phyloP scores from a whole-genome alignment of 2,888 invertebrate genomes.

The Molorchus minor region DNA sequence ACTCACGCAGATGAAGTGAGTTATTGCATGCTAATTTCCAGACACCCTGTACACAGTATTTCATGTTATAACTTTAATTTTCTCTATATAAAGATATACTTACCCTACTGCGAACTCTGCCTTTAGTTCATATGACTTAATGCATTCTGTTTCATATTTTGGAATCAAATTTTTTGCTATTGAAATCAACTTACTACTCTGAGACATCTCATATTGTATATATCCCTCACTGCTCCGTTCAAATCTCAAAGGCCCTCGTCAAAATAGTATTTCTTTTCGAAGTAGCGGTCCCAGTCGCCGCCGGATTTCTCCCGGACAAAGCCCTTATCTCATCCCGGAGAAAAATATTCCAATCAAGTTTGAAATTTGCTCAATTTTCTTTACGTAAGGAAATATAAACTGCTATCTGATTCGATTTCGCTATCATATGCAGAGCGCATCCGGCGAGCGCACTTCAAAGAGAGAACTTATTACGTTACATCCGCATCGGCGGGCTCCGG shows the following conservation, averaged over 20 bases:
- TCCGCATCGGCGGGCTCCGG: slow-evolving; percentile 48
- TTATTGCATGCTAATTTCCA: no score
- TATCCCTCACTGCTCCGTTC: no score
- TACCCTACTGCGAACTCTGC: no score
- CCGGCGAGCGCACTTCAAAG: slow-evolving; percentile 50
- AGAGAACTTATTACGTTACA: slow-evolving; percentile 50
- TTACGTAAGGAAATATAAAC: slow-evolving; percentile 56
- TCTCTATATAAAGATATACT: no score
- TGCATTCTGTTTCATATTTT: no score
- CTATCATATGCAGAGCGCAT: slow-evolving; percentile 58
- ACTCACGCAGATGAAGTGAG: no score
- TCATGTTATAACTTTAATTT: no score
- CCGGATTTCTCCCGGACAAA: slow-evolving; percentile 3
- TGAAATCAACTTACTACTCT: no score
- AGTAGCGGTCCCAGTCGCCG: background rate
- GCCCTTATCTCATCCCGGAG: slow-evolving; percentile 27
- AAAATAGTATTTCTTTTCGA: background rate
- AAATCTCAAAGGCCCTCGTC: background rate
- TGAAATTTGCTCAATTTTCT: slow-evolving; percentile 55
- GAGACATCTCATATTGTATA: no score
- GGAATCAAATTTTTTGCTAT: no score
- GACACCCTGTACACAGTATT: no score
- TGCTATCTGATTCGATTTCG: slow-evolving; percentile 60
- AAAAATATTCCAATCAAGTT: slow-evolving; percentile 44
- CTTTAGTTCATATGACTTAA: no score